phyloP scores from a whole-genome alignment of 2,888 invertebrate genomes.

The Cephus pygmeus region DNA sequence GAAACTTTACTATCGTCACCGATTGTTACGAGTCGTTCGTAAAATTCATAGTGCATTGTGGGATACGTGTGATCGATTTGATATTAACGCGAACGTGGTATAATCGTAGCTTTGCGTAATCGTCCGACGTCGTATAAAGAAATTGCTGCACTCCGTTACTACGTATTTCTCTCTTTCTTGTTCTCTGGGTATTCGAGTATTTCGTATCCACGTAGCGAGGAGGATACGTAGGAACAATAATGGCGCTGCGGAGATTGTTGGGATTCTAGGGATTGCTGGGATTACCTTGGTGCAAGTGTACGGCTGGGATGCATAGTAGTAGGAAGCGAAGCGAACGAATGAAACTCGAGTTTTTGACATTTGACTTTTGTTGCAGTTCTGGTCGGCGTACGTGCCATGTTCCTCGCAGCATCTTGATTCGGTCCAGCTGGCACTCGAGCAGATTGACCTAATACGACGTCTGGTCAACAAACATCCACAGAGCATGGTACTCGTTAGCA shows the following conservation, averaged over 20 bases:
- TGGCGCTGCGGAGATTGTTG: not conserved
- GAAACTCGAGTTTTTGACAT: not conserved
- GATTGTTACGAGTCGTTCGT: no score
- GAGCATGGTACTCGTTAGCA: slow-evolving; percentile 65
- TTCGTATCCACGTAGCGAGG: not conserved
- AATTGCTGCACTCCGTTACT: not conserved
- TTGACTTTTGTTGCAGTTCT: slow-evolving; percentile 66
- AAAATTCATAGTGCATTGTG: not conserved
- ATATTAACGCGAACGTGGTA: not conserved
- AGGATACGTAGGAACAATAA: not conserved
- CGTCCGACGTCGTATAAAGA: not conserved
- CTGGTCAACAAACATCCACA: slow-evolving; percentile 68
- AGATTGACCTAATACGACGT: slow-evolving; percentile 71
- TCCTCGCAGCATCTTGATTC: slow-evolving; percentile 70
- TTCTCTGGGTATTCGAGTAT: not conserved
- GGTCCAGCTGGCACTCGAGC: slow-evolving; percentile 70
- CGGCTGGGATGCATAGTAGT: not conserved
- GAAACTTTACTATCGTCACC: not conserved
- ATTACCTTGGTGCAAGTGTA: not conserved
- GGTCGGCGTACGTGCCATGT: slow-evolving; percentile 72
- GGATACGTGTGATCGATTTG: not conserved
- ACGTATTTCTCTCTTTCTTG: not conserved
- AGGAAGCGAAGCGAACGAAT: not conserved
- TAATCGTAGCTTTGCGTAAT: not conserved
- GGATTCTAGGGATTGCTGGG: not conserved